phyloP scores from a whole-genome alignment of 2,888 invertebrate species.

The Zelleria hepariella region DNA sequence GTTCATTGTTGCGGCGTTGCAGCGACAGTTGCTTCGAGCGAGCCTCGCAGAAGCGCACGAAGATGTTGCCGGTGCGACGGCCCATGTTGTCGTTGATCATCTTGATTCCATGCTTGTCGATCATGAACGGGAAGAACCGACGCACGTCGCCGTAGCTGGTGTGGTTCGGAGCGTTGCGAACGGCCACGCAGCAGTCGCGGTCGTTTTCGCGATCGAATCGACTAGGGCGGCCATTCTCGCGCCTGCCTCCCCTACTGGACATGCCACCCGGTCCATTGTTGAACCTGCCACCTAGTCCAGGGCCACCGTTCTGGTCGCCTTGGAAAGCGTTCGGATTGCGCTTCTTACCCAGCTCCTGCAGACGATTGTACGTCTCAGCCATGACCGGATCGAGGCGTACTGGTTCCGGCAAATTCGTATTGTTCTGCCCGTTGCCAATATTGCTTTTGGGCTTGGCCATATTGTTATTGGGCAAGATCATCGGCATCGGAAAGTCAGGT shows the following conservation, averaged over 20 bases:
- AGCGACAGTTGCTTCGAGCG: conserved; percentile 81
- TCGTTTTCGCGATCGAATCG: conserved; percentile 31
- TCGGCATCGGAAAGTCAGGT: no score
- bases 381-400: conserved; percentile 42
- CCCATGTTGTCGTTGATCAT: conserved; percentile 87
- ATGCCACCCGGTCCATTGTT: conserved; percentile 17
- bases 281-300: conserved; percentile 10
- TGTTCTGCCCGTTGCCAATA: conserved; percentile 28
- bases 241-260: conserved; percentile 18
- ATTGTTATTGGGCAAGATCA: no score
- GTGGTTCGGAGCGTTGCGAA: conserved; percentile 80
- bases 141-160: conserved; percentile 86
- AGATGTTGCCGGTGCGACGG: conserved; percentile 83
- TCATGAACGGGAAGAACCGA: conserved; percentile 86
- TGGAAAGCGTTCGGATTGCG: conserved; percentile 74
- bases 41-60: conserved; percentile 80
- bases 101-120: conserved; percentile 88
- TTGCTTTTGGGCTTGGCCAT: conserved; percentile 15
- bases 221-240: conserved; percentile 35
- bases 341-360: conserved; percentile 67
- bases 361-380: conserved; percentile 43
- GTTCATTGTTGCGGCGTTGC: conserved; percentile 72
- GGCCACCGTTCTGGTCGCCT: conserved; percentile 35
- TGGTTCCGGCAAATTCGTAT: conserved; percentile 14
- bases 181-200: conserved; percentile 76